These are phyloP conservation scores for Delphinus delphis DNA, from an alignment of 2,113 vertebrate genomes.

Conservation along the genomic window DNA sequence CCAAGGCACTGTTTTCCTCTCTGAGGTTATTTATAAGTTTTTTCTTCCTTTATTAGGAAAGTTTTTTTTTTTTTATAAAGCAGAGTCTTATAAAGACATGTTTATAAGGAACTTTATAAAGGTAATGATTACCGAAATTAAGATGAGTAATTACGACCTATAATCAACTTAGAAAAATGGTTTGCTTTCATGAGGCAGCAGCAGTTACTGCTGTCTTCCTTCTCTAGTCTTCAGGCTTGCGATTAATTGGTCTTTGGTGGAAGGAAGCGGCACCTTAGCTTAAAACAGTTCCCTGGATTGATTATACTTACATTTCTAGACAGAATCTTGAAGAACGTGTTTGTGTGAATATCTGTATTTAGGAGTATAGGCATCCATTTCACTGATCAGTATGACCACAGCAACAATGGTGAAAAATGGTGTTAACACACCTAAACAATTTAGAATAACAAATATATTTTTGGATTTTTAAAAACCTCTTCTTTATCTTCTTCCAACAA, in stretches of 20 bases:
- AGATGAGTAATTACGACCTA: conserved; percentile 63
- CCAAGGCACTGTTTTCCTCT: not conserved
- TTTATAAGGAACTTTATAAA: conserved; percentile 17
- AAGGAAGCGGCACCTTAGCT: conserved; percentile 35
- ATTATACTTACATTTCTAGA: not conserved
- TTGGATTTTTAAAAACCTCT: not conserved
- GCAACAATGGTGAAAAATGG: not conserved
- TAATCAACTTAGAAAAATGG: conserved; percentile 67
- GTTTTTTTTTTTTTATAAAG: not conserved
- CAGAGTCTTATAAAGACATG: not conserved
- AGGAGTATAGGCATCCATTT: not conserved
- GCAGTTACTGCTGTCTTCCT: conserved; percentile 42
- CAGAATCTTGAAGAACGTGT: conserved; percentile 15
- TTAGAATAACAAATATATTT: not conserved
- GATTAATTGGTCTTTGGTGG: conserved; percentile 66
- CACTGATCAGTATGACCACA: not conserved
- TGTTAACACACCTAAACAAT: not conserved
- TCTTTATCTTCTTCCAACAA: not conserved
- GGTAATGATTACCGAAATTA: conserved; percentile 62
- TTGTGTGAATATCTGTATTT: not conserved
- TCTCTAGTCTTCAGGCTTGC: conserved; percentile 34
- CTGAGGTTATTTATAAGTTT: conserved; percentile 34
- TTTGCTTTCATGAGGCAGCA: conserved; percentile 45
- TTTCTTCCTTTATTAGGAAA: conserved; percentile 43
- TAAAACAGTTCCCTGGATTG: conserved; percentile 22